Evolutionary conservation across 2,113 vertebrate genomes (phyloP).

Genomic region (Eleginops maclovinus): DNA sequence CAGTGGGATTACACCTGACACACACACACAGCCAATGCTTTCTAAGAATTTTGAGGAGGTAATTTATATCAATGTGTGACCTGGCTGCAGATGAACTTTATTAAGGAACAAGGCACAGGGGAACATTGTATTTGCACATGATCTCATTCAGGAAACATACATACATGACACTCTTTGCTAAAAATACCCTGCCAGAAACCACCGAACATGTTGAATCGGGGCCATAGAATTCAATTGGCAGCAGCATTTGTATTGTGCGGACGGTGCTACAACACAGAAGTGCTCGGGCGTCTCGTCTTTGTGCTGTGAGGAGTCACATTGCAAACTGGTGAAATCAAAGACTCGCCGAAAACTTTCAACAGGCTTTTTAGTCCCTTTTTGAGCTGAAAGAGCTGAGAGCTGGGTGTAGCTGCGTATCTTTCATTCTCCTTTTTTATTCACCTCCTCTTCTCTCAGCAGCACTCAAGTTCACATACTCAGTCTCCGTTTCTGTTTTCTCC

Average conservation of each 20-base stretch:
- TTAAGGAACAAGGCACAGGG: conserved; percentile 17
- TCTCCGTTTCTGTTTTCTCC: conserved; percentile 31
- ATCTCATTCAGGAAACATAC: conserved; percentile 77
- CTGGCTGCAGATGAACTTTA: conserved; percentile 41
- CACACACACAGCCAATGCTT: conserved; percentile 41
- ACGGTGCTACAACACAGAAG: conserved; percentile 30
- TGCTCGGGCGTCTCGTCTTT: conserved; percentile 61
- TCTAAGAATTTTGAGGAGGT: conserved; percentile 46
- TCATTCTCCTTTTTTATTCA: conserved; percentile 51
- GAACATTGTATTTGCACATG: conserved; percentile 60
- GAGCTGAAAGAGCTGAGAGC: conserved; percentile 51
- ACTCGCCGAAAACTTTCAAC: conserved; percentile 56
- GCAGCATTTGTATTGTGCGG: conserved; percentile 61
- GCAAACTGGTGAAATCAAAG: conserved; percentile 66
- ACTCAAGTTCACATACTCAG: conserved; percentile 45
- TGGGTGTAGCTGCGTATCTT: conserved; percentile 54
- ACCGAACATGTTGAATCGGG: conserved; percentile 60
- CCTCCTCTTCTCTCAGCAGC: conserved; percentile 37
- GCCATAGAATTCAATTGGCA: conserved; percentile 69
- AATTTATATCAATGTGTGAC: conserved; percentile 18
- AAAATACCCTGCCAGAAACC: conserved; percentile 69
- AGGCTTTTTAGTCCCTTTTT: conserved; percentile 45
- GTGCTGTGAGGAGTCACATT: conserved; percentile 67
- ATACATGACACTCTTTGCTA: conserved; percentile 65
- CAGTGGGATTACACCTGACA: conserved; percentile 1